phyloP scores from a whole-genome alignment of 2,113 vertebrate genomes.

The Scytalopus superciliaris region DNA sequence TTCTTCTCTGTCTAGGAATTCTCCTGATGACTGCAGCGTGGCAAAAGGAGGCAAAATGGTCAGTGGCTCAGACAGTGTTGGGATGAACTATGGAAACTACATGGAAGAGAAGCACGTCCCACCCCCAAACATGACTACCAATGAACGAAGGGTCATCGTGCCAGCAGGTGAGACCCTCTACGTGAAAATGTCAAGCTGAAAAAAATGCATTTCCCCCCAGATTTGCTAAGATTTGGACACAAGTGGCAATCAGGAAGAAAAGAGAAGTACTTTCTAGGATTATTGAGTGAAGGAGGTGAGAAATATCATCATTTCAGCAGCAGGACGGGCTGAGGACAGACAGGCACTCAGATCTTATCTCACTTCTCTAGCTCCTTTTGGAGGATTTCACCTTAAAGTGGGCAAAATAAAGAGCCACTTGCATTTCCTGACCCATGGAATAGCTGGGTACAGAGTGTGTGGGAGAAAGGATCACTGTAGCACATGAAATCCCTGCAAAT shows the following conservation, averaged over 20 bases:
- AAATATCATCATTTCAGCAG: background rate
- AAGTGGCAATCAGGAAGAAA: background rate
- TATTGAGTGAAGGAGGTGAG: background rate
- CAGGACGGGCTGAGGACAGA: background rate
- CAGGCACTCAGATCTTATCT: background rate
- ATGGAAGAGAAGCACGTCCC: constrained; percentile 87
- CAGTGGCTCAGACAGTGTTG: constrained; percentile 72
- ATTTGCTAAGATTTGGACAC: background rate
- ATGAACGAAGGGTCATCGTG: constrained; percentile 86
- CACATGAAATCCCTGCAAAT: background rate
- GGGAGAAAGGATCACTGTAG: background rate
- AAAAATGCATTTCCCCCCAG: background rate
- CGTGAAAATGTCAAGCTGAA: background rate
- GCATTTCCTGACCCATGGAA: background rate
- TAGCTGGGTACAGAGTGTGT: background rate
- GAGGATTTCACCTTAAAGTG: background rate
- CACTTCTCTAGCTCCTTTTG: background rate
- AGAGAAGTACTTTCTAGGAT: background rate
- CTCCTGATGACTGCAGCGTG: constrained; percentile 83
- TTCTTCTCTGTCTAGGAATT: constrained; percentile 73
- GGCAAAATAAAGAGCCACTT: background rate
- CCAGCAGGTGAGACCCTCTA: constrained; percentile 82
- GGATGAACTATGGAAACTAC: constrained; percentile 84
- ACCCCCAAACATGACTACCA: constrained; percentile 88
- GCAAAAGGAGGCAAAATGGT: constrained; percentile 85